Conservation (phyloP, 2,888 invertebrate species). For the Pandemis corylana region DNA sequence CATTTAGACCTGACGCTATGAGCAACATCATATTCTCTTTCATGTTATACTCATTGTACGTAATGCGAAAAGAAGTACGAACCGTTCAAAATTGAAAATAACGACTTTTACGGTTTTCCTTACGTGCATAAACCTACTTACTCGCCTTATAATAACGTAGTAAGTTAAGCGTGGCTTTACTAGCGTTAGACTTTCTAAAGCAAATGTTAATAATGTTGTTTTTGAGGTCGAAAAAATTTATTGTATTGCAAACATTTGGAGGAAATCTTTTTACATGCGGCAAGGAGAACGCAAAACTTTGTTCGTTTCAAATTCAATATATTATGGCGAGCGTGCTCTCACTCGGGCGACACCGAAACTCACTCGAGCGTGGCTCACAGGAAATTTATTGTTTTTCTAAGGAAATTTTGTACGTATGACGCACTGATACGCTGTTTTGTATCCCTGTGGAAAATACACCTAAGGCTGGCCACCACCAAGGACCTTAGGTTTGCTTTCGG, state of each 20-base stretch:
- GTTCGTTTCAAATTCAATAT: slow-evolving; percentile 85
- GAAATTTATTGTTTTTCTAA: slow-evolving; percentile 85
- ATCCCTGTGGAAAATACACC: slow-evolving; percentile 60
- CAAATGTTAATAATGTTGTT: slow-evolving; percentile 50
- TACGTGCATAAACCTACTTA: slow-evolving; percentile 18
- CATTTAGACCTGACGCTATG: neutral
- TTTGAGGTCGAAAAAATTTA: slow-evolving; percentile 65
- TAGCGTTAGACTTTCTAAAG: slow-evolving; percentile 23
- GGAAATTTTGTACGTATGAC: slow-evolving; percentile 79
- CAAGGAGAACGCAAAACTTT: slow-evolving; percentile 79
- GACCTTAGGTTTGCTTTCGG: neutral
- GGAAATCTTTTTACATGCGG: slow-evolving; percentile 80
- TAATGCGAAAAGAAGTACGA: slow-evolving; percentile 27
- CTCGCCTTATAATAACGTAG: slow-evolving; percentile 24
- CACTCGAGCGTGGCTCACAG: slow-evolving; percentile 82
- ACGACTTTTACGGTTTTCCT: slow-evolving; percentile 18
- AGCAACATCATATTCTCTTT: neutral
- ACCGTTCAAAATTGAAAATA: slow-evolving; percentile 34
- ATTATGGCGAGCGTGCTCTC: slow-evolving; percentile 84
- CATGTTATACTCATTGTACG: neutral
- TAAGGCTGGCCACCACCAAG: neutral
- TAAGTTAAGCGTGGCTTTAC: slow-evolving; percentile 9
- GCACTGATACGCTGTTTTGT: slow-evolving; percentile 68
- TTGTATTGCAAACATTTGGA: slow-evolving; percentile 79
- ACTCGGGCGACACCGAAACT: slow-evolving; percentile 83